phyloP scores from a whole-genome alignment of 2,797 vertebrate species.

The Cryptoblepharus egeriae region DNA sequence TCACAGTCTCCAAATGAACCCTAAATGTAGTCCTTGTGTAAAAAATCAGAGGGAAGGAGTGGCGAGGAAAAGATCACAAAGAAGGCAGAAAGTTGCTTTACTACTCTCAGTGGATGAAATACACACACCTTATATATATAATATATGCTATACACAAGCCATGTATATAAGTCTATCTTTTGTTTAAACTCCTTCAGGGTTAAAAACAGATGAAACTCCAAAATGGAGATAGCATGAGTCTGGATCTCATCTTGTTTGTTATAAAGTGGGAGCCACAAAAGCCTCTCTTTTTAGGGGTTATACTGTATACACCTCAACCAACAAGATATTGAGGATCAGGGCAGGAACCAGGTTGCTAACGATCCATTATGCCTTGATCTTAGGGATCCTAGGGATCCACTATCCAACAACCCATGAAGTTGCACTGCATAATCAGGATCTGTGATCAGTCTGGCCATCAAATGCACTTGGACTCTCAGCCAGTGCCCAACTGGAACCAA shows the following conservation, averaged over 20 bases:
- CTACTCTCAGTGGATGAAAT: background rate
- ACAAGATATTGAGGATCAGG: background rate
- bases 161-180: too few species aligned
- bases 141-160: background rate
- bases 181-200: background rate
- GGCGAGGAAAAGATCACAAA: background rate
- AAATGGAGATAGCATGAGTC: background rate
- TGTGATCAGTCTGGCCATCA: too few species aligned
- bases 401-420: too few species aligned
- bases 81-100: background rate
- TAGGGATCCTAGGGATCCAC: too few species aligned
- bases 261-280: constrained; percentile 12
- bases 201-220: background rate
- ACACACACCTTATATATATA: too few species aligned
- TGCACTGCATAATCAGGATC: too few species aligned
- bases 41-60: constrained; percentile 2
- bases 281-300: too few species aligned
- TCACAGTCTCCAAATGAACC: background rate
- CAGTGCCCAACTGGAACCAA: too few species aligned
- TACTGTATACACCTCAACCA: too few species aligned
- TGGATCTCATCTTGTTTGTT: background rate
- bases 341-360: background rate
- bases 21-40: background rate
- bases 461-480: too few species aligned
- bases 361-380: too few species aligned